These are phyloP conservation scores for Psittacus erithacus DNA, from an alignment of 2,113 vertebrate genomes.

Conservation along the genomic window DNA sequence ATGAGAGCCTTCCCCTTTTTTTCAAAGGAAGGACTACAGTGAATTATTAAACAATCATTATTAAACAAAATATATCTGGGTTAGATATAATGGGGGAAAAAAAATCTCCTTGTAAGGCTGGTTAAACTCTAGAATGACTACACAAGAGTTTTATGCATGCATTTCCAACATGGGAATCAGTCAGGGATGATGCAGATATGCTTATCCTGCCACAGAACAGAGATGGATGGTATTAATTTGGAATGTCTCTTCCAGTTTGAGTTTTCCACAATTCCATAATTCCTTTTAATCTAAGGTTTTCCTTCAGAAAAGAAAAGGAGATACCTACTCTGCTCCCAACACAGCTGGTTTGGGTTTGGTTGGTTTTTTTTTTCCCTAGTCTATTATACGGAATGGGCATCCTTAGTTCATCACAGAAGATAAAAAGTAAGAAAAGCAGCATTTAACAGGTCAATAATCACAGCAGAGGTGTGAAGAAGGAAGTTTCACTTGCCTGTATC, in stretches of 20 bases:
- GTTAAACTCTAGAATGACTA: not conserved
- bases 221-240: not conserved
- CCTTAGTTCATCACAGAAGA: not conserved
- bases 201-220: not conserved
- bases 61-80: not conserved
- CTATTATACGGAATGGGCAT: not conserved
- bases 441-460: conserved; percentile 5
- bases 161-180: not conserved
- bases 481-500: not conserved
- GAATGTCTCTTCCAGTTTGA: not conserved
- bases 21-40: not conserved
- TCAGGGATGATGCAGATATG: not conserved
- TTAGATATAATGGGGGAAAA: not conserved
- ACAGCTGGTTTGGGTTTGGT: not conserved
- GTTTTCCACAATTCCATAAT: not conserved
- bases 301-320: not conserved
- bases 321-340: not conserved
- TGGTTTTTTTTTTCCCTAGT: accelerated
- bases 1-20: not conserved
- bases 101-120: not conserved
- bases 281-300: not conserved
- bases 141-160: not conserved
- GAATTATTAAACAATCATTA: not conserved
- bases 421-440: not conserved
- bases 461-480: not conserved